These are phyloP conservation scores for Metopolophium dirhodum DNA, from an alignment of 1,140 invertebrate species.

Conservation along the genomic window DNA sequence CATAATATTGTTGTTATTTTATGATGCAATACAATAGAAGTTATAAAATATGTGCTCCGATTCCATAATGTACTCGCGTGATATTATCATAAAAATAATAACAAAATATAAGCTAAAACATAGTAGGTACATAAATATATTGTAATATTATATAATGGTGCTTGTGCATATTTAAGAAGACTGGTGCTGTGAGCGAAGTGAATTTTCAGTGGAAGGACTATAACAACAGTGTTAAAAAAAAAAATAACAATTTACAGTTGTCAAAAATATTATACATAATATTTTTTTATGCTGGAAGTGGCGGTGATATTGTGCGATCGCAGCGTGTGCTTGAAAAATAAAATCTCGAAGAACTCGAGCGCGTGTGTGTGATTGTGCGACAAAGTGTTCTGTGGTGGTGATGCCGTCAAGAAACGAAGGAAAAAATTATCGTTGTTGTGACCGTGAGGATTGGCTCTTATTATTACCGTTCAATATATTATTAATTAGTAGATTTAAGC, in stretches of 20 bases:
- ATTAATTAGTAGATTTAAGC: too few species aligned
- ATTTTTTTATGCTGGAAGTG: neutral
- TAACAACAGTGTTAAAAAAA: neutral
- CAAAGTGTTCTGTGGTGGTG: neutral
- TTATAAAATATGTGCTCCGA: neutral
- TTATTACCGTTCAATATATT: neutral
- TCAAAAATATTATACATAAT: neutral
- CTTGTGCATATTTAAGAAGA: neutral
- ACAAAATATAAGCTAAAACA: conserved; percentile 12
- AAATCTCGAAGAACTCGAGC: neutral
- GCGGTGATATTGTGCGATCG: neutral
- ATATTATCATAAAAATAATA: neutral
- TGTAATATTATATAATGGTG: neutral
- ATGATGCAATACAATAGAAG: neutral
- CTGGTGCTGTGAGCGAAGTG: neutral
- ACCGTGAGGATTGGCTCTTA: neutral
- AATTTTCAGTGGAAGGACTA: neutral
- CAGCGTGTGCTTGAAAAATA: conserved; percentile 15
- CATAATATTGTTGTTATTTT: neutral
- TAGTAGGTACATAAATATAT: neutral
- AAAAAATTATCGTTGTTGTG: neutral
- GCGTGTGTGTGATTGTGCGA: neutral
- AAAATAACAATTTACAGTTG: neutral
- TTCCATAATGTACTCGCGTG: neutral
- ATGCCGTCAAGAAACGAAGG: neutral